Evolutionary conservation across 2,113 vertebrate genomes (phyloP), one percentile per base, ranked within the genome.

Genomic region (Ciconia maguari): DNA sequence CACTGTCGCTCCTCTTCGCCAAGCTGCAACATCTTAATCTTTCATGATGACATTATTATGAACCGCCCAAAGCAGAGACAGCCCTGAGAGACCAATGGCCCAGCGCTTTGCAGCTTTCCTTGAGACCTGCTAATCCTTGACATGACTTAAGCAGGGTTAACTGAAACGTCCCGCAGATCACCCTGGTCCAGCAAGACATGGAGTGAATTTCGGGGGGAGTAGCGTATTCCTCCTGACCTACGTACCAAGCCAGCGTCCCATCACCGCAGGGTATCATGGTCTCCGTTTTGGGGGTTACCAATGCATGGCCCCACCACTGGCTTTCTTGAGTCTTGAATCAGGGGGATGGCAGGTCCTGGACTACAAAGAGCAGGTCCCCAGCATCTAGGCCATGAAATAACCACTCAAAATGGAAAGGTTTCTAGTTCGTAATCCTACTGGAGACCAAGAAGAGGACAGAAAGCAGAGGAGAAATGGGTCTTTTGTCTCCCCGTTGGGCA

Each of bases 1-100:
- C 30, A 4, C 66, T 96, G 71, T 70, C 21, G 1, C 79, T 71
- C 58, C 87, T 87, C 79, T 78, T 95, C 0, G 10, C 84, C 80
- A 82, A 83, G 88, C 83, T 87, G 65, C 27, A 66, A 78, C 18
- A 17, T 91, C 78, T 93, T 97, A 95, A 95, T 97, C 93, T 96
- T 89, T 60, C 60, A 74, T 30, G 90, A 72, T 80, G 94, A 93
- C 83, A 77, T 92, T 92, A 96, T 86, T 57, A 77, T 78, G 89
- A 93, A 94, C 79, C 54, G 52, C 61, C 41, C 81, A 77, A 68
- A 78, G 78, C 74, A 93, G 55, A 65, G 77, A 83, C 57, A 95
- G 30, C n/a, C 72, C 65, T 77, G 49, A 49, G 44, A 94, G 49
- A 44, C 34, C 1, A 4, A 17, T 0, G 0, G 54, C 60, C 51